phyloP scores from a whole-genome alignment of 2,888 invertebrate genomes.

The Parnassius smintheus region DNA sequence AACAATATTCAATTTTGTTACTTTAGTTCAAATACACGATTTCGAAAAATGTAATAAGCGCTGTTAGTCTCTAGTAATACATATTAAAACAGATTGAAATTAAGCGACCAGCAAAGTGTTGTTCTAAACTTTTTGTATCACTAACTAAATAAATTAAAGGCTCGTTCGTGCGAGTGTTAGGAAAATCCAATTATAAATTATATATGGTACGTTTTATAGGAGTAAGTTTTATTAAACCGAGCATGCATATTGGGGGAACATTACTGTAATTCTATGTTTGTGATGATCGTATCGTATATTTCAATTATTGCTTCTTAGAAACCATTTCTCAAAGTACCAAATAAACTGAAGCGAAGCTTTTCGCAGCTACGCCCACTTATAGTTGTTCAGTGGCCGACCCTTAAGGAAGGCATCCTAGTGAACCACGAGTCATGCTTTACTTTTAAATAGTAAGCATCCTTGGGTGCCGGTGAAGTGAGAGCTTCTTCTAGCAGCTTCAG shows the following conservation, averaged over 20 bases:
- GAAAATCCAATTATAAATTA: background rate
- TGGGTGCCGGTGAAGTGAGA: constrained; percentile 78
- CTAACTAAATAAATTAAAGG: no score
- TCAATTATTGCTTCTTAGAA: background rate
- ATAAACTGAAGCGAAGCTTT: background rate
- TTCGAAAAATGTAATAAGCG: no score
- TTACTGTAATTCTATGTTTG: no score
- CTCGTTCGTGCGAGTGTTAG: no score
- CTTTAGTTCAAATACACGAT: no score
- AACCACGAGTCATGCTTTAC: constrained; percentile 78
- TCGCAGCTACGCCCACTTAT: constrained; percentile 18
- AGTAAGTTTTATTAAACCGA: background rate
- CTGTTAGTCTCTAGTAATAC: background rate
- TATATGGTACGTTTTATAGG: background rate
- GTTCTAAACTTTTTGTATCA: no score
- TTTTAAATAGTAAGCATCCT: constrained; percentile 76
- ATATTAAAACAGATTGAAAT: background rate
- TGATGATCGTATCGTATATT: background rate
- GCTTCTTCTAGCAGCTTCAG: constrained; percentile 83
- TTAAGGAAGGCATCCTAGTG: constrained; percentile 74
- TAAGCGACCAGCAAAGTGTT: no score
- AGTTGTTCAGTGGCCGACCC: constrained; percentile 53
- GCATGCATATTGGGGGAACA: no score
- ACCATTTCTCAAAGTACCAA: background rate
- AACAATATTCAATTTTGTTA: no score